A percentile compares a stretch with the other conserved stretches of the same genome.
Conservation (phyloP, 2,113 vertebrate genomes). For the Ciconia boyciana region DNA sequence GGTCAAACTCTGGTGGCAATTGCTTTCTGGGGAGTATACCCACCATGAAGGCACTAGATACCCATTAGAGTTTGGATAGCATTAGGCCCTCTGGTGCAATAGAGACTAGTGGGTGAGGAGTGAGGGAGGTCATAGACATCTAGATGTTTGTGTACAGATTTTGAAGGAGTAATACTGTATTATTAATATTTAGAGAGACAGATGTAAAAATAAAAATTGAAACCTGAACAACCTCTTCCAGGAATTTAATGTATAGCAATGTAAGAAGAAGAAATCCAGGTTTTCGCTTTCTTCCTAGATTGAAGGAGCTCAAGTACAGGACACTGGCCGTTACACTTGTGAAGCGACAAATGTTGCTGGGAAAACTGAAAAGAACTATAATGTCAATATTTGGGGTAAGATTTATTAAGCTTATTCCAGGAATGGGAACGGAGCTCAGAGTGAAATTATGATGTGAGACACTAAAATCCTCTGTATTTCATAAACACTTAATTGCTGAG, state of each 20-base stretch:
- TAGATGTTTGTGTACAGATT: neutral
- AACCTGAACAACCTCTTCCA: neutral
- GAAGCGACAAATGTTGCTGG: constrained; percentile 93
- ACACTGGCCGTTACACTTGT: constrained; percentile 92
- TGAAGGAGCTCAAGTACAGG: constrained; percentile 84
- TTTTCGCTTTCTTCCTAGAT: constrained; percentile 75
- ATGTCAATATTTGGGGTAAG: constrained; percentile 96
- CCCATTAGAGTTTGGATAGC: rapidly evolving
- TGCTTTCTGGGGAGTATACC: too few species aligned
- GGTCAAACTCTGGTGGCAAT: rapidly evolving
- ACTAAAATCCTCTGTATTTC: neutral
- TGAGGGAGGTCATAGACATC: neutral
- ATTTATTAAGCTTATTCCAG: neutral
- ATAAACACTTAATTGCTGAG: neutral
- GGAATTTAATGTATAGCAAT: neutral
- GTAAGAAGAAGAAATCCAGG: neutral
- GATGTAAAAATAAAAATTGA: neutral
- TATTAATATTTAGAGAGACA: neutral
- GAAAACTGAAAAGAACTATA: constrained; percentile 95
- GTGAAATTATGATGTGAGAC: neutral
- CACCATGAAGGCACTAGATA: rapidly evolving
- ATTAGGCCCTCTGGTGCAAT: neutral
- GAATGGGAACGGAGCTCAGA: neutral
- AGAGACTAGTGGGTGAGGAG: neutral
- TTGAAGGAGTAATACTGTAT: neutral